Base-by-base conservation (phyloP, 92 coral and sea anemone species). In the Epizoanthus fatuus region DNA sequence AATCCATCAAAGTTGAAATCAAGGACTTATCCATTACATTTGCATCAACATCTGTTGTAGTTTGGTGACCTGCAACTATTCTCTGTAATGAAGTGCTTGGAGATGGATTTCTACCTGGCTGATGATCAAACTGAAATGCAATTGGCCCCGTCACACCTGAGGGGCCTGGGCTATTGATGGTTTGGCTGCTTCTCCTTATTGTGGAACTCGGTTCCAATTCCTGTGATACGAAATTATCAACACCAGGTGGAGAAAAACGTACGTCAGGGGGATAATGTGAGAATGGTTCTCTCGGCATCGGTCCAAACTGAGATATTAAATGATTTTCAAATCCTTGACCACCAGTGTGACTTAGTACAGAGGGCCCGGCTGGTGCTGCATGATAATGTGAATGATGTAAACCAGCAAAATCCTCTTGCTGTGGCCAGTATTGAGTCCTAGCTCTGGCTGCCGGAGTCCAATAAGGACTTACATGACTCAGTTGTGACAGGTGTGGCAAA, bases 1-100 rank as follows among this genome's bases (percentile, higher is more conserved):
- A 69, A 45, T 89, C 81, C 81, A 77, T 69, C 2, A 78, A 68
- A 1, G 74, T 54, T 3, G 80, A 32, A 7, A 69, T 81, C 9
- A 84, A 13, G 6, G 75, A 58, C 17, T 84, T 63, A 40, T 77
- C 85, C 89, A 89, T 49, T 7, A 78, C 74, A 52, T 12, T 69
- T 53, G 35, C 69, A 63, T 38, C 7, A 13, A 3, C 38, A 47
- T 25, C 35, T 16, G 52, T 51, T 25, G 15, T n/a, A 19, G 40
- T 32, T 10, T 38, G 44, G 35, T 37, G n/a, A 5, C 4, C 15
- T 71, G 22, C 19, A 10, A 4, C 13, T 14, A 9, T 37, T 7
- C 29, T 9, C 72, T 66, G 72, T 38, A 42, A 25, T 12, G 22
- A 0, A 16, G 44, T 45, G 11, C 16, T 19, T 22, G 76, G 13